Percentiles rank a stretch among this genome's conserved stretches.
phyloP scores from a whole-genome alignment of 2,888 invertebrate genomes.

The Conistra vaccinii region DNA sequence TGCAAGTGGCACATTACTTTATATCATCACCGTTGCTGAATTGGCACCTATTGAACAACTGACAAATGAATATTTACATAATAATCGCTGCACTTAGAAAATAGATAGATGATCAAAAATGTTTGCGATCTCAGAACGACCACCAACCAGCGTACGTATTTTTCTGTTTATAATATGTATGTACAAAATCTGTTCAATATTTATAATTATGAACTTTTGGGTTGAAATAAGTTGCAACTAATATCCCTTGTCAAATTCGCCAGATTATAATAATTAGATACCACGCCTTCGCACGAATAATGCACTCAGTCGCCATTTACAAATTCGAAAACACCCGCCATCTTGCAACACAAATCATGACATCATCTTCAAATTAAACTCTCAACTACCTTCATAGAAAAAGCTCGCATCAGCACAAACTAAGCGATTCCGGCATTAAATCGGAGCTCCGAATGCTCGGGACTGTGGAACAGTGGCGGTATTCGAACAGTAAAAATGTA shows the following conservation, averaged over 20 bases:
- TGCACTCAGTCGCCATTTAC: background rate
- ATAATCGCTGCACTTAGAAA: background rate
- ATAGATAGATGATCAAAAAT: background rate
- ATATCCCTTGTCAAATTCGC: background rate
- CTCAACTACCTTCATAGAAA: constrained; percentile 53
- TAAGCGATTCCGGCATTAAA: constrained; percentile 74
- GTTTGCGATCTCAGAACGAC: too few relatives aligned
- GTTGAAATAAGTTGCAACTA: too few relatives aligned
- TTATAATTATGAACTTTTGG: too few relatives aligned
- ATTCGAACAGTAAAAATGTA: constrained; percentile 75
- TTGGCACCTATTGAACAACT: background rate
- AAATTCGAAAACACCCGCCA: constrained; percentile 38
- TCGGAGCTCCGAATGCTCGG: constrained; percentile 50
- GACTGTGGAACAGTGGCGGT: constrained; percentile 44
- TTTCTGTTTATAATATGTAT: too few relatives aligned
- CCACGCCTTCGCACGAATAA: background rate
- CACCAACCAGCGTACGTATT: too few relatives aligned
- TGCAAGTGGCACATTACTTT: background rate
- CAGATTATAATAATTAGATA: background rate
- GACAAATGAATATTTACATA: background rate
- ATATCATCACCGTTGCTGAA: background rate
- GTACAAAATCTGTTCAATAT: too few relatives aligned
- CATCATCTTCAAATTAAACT: constrained; percentile 57
- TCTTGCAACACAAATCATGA: constrained; percentile 34
- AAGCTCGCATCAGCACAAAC: constrained; percentile 58